Evolutionary conservation across 64 coral and sea anemone species (phyloP), one percentile per base, ranked within the genome.

Genomic region (Catalaphyllia jardinei): DNA sequence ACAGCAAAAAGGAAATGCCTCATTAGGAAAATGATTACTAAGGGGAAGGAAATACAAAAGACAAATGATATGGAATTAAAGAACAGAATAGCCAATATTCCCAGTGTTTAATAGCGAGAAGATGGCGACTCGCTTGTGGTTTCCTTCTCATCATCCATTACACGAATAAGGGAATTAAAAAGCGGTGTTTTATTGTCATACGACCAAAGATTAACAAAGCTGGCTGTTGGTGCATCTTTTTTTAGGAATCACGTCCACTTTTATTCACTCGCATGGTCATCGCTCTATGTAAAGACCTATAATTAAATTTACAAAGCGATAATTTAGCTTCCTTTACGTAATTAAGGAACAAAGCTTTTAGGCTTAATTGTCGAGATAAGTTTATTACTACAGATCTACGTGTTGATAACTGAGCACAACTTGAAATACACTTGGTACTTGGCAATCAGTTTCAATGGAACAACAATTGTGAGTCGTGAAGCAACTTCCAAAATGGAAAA

Each of bases 261-360:
- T 25, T 20, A 67, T 24, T 69, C n/a, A 69, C 4, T n/a, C 0
- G 7, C 24, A 25, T 27, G 22, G 9, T 1, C n/a, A n/a, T 24
- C 20, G 22, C 9, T 25, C 29, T 24, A 24, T 77, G 33, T 50
- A 24, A 50, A 46, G 19, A 77, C 10, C 1, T 10, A 49, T 9
- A 42, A 50, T 77, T 24, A 24, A 50, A 50, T 50, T 1, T 49
- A 20, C 20, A 25, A 24, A 77, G 42, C 19, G 42, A 49, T 77
- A 77, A 77, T 77, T 77, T 18, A 77, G 33, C 74, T 77, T 76
- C 74, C 38, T 46, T 77, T 51, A 50, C 31, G 74, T n/a, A 77
- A 77, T 77, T 77, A 77, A 77, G 31, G 35, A 77, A 30, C 31
- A 77, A 77, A 19, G 20, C 17, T 46, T 50, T 49, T 50, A 10